Evolutionary conservation across 2,113 vertebrate genomes (phyloP).

Genomic region (Eudorcas thomsonii): DNA sequence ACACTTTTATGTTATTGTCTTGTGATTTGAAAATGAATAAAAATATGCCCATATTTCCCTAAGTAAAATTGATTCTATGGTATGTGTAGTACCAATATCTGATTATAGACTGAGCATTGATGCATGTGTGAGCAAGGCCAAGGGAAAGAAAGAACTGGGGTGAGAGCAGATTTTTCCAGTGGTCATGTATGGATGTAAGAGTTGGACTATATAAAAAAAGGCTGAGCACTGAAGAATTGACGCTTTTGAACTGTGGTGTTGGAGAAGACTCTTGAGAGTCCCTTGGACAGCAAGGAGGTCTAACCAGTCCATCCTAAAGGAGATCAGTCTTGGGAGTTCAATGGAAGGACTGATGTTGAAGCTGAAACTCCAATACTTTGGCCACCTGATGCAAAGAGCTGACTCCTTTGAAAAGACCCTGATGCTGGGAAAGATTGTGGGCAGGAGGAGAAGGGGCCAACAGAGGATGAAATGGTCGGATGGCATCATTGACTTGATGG

Average conservation of each 20-base stretch:
- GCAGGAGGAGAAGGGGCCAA: fast-evolving
- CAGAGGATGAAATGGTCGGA: background rate
- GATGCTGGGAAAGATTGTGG: background rate
- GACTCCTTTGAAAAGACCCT: background rate
- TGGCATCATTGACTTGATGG: background rate
- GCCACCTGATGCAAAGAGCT: background rate
- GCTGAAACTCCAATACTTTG: background rate
- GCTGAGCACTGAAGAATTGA: background rate
- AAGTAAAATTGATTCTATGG: background rate
- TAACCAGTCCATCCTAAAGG: background rate
- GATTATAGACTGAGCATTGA: background rate
- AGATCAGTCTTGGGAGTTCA: background rate
- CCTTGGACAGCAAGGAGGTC: background rate
- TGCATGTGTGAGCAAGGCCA: background rate
- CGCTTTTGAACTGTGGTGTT: background rate
- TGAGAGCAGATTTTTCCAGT: background rate
- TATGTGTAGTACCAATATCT: background rate
- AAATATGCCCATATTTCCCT: background rate
- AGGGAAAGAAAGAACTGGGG: fast-evolving
- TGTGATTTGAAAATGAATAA: background rate
- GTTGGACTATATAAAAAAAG: background rate
- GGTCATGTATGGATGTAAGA: background rate
- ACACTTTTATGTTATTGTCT: background rate
- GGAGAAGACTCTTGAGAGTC: background rate
- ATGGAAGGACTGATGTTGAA: background rate